Evolutionary conservation across 2,888 invertebrate genomes (phyloP), one percentile per base, ranked within the genome.

Genomic region (Leptinotarsa peninsularis): DNA sequence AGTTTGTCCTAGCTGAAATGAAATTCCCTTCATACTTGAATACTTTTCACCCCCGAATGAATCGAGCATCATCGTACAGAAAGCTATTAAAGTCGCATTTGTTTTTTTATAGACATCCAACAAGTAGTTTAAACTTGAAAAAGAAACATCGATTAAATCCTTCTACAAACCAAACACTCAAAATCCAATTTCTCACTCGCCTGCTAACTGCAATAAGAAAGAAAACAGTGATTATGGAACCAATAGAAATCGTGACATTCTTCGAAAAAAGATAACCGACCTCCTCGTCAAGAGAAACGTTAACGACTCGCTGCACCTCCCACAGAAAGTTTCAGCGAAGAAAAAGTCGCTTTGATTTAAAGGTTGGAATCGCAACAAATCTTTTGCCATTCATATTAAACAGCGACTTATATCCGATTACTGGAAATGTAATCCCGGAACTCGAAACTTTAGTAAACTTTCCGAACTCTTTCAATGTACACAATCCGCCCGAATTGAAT

Each of bases 301-400:
- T 4, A 7, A 15, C 10, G 7, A n/a, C 23, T 10, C 10, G 17
- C 63, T 63, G 63, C 63, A 33, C 15, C 21, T 69, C 50, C 43
- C 23, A 54, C 21, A 67, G 67, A 74, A 70, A 74, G 70, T 70
- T 74, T 54, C 66, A 49, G 33, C 43, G 21, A 60, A 23, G 69
- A 27, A 69, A 66, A 49, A 58, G 13, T 21, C 23, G 15, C 21
- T 58, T 58, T 23, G 58, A 58, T 58, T 58, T 14, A 23, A 21
- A 23, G 58, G 69, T 50, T 67, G 50, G 74, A 76, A 69, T 77
- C 75, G 78, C 78, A 78, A 79, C 80, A 71, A 77, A 78, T 80
- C 78, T 78, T 80, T 77, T 77, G 80, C 77, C 77, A 78, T 80
- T 80, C 78, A 80, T 80, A 77, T 78, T 78, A 80, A 80, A 78